Base-by-base conservation (phyloP, 2,113 vertebrate species). In the Xiphophorus maculatus region DNA sequence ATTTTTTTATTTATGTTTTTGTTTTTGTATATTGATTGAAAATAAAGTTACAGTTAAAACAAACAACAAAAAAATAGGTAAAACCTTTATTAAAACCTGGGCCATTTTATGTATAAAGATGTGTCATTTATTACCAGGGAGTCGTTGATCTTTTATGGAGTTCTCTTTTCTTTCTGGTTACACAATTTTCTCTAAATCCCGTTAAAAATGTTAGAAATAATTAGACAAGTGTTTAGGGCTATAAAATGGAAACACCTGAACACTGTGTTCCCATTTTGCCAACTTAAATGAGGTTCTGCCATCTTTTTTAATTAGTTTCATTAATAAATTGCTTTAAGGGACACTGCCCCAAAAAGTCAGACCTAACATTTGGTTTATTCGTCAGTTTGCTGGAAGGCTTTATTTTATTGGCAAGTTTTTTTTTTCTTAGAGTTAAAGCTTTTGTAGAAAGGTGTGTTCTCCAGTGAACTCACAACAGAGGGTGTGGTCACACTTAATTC, bases 401-500 rank as follows among this genome's bases (percentile, higher is more conserved):
- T 84, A 76, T 80, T 89, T 87, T 83, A 22, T 64, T 35, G 13
- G 33, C 22, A 11, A 74, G 14, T 54, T 54, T 3, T 19, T 51
- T 58, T 78, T 80, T 32, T 42, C 4, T 60, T 76, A 68, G 51
- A 60, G 60, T 65, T 74, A 48, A 66, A 77, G 76, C 75, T 79
- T 81, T 85, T 83, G 81, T 62, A 37, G 77, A 72, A 63, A 74
- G 81, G 84, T 61, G 73, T 84, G 81, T n/a, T 68, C 35, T 32
- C 5, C 65, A 86, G 78, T 81, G 62, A 54, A 73, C 63, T 74
- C 79, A 80, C 86, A 79, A 80, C 81, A 87, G 70, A 89, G 69
- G 63, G 60, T 37, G 66, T 76, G 70, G 89, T 89, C 84, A 77
- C 89, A 86, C 76, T 68, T 89, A 63, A 88, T 89, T 88, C 82